Conservation (phyloP, 1,140 invertebrate genomes). For the Hyles euphorbiae region DNA sequence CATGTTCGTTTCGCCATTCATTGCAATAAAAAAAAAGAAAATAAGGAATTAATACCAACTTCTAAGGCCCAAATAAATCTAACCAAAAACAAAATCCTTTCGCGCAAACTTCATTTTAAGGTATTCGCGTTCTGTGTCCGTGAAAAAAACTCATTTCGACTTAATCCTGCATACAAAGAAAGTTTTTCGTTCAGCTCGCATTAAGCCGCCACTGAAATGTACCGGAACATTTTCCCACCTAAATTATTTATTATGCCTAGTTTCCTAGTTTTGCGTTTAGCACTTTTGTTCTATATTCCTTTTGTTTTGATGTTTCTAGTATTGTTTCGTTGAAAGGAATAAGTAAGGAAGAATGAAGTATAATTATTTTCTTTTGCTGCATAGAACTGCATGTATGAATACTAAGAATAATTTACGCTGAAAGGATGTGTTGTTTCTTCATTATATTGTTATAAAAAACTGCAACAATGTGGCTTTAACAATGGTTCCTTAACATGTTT, state of each 20-base stretch:
- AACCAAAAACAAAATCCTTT: constrained; percentile 13
- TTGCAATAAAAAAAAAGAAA: no score
- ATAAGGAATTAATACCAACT: not conserved
- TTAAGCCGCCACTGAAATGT: constrained; percentile 18
- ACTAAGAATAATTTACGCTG: no score
- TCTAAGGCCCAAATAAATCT: no score
- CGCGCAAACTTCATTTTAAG: constrained; percentile 4
- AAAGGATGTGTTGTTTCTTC: no score
- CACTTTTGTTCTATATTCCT: constrained; percentile 5
- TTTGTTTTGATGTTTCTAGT: not conserved
- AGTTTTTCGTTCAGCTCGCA: constrained; percentile 21
- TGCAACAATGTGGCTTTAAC: no score
- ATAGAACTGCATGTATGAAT: not conserved
- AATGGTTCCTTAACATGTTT: no score
- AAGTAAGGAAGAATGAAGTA: no score
- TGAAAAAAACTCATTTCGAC: constrained; percentile 36
- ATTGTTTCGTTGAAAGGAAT: no score
- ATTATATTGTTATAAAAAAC: no score
- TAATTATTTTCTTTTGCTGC: not conserved
- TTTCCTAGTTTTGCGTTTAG: constrained; percentile 3
- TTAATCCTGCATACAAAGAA: constrained; percentile 35
- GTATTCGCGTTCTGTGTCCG: not conserved
- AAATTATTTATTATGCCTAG: constrained; percentile 23
- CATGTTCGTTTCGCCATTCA: no score
- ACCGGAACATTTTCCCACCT: constrained; percentile 16